These are phyloP conservation scores for Gallinago paraguaiae DNA, from an alignment of 2,113 vertebrate genomes.

Conservation along the genomic window DNA sequence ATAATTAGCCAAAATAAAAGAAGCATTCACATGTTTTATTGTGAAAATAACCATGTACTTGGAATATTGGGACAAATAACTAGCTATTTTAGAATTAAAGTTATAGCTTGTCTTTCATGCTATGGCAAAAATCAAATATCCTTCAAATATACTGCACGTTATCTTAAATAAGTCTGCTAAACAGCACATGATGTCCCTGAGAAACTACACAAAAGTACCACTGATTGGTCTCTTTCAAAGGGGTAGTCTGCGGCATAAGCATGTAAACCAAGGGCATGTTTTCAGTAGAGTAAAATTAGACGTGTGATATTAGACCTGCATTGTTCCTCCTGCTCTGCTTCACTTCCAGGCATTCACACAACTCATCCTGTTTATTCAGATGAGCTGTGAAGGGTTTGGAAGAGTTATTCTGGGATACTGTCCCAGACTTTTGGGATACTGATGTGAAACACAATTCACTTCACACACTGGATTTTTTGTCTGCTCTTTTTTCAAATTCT, in stretches of 20 bases:
- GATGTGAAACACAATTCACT: neutral
- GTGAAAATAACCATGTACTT: neutral
- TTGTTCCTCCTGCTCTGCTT: constrained; percentile 4
- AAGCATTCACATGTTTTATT: neutral
- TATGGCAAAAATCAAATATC: neutral
- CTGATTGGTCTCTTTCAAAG: neutral
- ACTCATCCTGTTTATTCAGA: constrained; percentile 45
- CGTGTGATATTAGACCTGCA: neutral
- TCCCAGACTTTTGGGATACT: neutral
- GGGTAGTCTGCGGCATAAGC: neutral
- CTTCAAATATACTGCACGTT: accelerated
- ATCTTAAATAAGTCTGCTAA: neutral
- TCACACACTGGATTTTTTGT: neutral
- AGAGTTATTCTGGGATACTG: constrained; percentile 13
- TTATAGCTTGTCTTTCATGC: neutral
- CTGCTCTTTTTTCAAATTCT: neutral
- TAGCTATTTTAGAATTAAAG: neutral
- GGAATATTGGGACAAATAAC: neutral
- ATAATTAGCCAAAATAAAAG: neutral
- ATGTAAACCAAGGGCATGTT: neutral
- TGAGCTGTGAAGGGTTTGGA: neutral
- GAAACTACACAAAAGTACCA: neutral
- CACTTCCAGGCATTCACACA: constrained; percentile 52
- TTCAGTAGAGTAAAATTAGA: constrained; percentile 42
- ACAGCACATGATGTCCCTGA: neutral